Evolutionary conservation across 2,888 invertebrate genomes (phyloP).

Genomic region (Bombylius discolor): DNA sequence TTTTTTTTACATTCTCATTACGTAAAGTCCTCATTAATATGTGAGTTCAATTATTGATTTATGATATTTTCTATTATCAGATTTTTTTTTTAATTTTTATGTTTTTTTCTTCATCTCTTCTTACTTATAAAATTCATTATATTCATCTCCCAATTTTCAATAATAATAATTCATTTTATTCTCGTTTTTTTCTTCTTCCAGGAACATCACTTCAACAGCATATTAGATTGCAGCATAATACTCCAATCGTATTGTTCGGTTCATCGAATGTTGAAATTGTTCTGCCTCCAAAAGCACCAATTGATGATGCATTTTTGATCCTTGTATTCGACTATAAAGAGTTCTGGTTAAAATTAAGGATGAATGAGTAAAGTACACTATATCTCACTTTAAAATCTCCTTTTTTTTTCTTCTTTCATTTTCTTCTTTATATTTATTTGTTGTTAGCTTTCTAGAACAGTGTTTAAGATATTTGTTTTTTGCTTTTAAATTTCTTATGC

Average conservation of each 20-base stretch:
- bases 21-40: too few species aligned
- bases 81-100: too few species aligned
- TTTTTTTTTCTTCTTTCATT: not conserved
- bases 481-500: too few species aligned
- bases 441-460: too few species aligned
- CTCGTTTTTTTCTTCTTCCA: constrained; percentile 5
- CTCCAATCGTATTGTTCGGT: constrained; percentile 20
- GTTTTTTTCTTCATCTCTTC: too few species aligned
- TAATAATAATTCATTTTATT: not conserved
- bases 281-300: constrained; percentile 20
- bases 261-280: constrained; percentile 19
- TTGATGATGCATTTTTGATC: constrained; percentile 21
- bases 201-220: constrained; percentile 19
- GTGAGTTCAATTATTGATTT: too few species aligned
- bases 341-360: constrained; percentile 22
- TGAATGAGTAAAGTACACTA: constrained; percentile 15
- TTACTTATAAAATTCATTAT: too few species aligned
- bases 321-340: constrained; percentile 18
- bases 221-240: constrained; percentile 20
- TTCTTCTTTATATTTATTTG: constrained; percentile 2
- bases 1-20: too few species aligned
- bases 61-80: too few species aligned
- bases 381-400: not conserved
- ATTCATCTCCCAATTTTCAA: too few species aligned
- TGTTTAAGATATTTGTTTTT: too few species aligned